Evolutionary conservation across 2,888 invertebrate species (phyloP), one percentile per base, ranked within the genome.

Genomic region (Melanostoma scalare): DNA sequence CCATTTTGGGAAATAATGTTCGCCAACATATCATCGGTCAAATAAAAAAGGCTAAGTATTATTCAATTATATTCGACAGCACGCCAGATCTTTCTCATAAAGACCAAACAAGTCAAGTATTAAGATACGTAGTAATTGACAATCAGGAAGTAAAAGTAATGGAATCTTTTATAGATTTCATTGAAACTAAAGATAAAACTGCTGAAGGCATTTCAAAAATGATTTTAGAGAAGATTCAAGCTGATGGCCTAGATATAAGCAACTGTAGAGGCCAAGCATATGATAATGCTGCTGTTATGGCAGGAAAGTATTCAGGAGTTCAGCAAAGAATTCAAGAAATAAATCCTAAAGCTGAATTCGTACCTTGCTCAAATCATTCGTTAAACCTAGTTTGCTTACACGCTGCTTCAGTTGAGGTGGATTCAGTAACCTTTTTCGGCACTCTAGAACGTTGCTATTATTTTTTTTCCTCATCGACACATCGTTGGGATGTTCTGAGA

Each of bases 111-210:
- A n/a, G n/a, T n/a, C n/a, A n/a, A n/a, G n/a, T n/a, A n/a, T n/a
- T n/a, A n/a, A n/a, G n/a, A n/a, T n/a, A n/a, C n/a, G n/a, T n/a
- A n/a, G n/a, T n/a, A n/a, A n/a, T n/a, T n/a, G n/a, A n/a, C n/a
- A 48, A 48, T 48, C 4, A 2, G 30, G 30, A 20, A 48, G 3
- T 48, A 30, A 6, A 48, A 30, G 36, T 61, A 61, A 35, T 48
- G 48, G 61, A 48, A 61, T 61, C 48, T 44, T 46, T 60, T 61
- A 48, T 61, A 8, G 61, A 36, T 48, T 61, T 61, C 20, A 61
- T 61, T 20, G 61, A 61, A 61, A 61, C 48, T n/a, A 61, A 61
- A 36, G 48, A 48, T 36, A 61, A 48, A 48, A 38, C 48, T 36
- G 36, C 48, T 48, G 61, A 61, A 38, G 61, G 61, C 36, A 61